These are phyloP conservation scores for Clanis bilineata DNA, from an alignment of 2,888 invertebrate species.

Conservation along the genomic window DNA sequence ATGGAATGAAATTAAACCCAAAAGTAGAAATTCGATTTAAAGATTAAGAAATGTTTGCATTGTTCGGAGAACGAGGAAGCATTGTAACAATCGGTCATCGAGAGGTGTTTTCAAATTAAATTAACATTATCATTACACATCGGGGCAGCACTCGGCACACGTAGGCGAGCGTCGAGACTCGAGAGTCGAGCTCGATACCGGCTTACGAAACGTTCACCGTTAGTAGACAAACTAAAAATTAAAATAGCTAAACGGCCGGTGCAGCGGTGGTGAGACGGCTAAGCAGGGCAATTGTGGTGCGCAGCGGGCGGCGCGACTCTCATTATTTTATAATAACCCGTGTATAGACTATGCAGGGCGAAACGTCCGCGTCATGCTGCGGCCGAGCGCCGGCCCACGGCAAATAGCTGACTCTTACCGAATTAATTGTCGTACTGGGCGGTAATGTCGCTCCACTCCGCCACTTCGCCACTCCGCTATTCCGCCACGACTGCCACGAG, in stretches of 20 bases:
- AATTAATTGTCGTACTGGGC: constrained; percentile 78
- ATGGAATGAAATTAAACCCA: not conserved
- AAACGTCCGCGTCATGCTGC: constrained; percentile 74
- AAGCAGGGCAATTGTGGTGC: constrained; percentile 79
- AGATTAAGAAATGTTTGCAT: constrained; percentile 10
- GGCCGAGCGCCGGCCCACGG: constrained; percentile 44
- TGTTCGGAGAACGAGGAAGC: constrained; percentile 7
- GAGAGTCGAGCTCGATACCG: too few species aligned
- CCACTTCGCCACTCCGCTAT: constrained; percentile 20
- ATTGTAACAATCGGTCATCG: constrained; percentile 15
- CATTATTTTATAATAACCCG: constrained; percentile 82
- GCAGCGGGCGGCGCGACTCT: constrained; percentile 78
- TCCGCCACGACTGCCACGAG: constrained; percentile 14
- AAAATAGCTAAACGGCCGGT: constrained; percentile 79
- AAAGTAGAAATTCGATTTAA: not conserved
- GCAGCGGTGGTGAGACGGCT: constrained; percentile 70
- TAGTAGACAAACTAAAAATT: constrained; percentile 81
- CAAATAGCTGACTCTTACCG: constrained; percentile 69
- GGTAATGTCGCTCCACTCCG: constrained; percentile 62
- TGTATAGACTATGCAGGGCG: constrained; percentile 54
- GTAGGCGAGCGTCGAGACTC: constrained; percentile 60
- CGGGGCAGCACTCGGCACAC: constrained; percentile 27
- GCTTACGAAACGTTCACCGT: constrained; percentile 72
- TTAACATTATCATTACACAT: constrained; percentile 10
- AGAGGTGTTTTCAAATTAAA: constrained; percentile 12